phyloP scores from a whole-genome alignment of 2,113 vertebrate species.

The Camelus dromedarius region DNA sequence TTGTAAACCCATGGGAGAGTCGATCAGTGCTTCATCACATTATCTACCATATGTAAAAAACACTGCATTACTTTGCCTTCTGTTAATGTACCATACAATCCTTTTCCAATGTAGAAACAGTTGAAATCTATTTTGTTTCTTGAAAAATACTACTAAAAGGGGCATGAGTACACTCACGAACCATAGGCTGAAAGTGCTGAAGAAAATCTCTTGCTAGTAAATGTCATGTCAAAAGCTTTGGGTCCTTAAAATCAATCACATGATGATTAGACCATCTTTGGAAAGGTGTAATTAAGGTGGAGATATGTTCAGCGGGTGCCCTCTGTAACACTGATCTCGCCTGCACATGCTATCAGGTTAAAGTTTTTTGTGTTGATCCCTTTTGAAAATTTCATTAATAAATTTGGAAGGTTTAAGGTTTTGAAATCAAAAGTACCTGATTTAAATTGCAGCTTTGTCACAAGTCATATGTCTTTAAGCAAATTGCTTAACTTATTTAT shows the following conservation, averaged over 20 bases:
- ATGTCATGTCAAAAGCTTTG: background rate
- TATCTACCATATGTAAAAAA: background rate
- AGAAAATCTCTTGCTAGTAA: background rate
- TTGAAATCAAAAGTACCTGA: background rate
- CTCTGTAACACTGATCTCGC: background rate
- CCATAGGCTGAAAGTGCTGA: background rate
- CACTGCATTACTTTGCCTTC: background rate
- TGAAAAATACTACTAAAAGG: background rate
- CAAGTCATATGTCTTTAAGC: background rate
- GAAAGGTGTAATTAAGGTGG: background rate
- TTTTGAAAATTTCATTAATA: background rate
- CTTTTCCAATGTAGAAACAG: background rate
- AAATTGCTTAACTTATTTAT: background rate
- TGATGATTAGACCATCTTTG: background rate
- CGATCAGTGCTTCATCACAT: background rate
- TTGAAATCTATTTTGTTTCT: conserved; percentile 26
- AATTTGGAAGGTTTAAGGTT: background rate
- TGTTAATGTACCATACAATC: background rate
- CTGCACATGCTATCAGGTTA: background rate
- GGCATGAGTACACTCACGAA: background rate
- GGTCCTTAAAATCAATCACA: background rate
- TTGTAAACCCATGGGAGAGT: background rate
- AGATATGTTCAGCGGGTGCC: background rate
- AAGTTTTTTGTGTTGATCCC: background rate
- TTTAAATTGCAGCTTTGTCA: background rate